Base-by-base conservation (phyloP, 1,140 invertebrate genomes). In the Zaprionus taronus region DNA sequence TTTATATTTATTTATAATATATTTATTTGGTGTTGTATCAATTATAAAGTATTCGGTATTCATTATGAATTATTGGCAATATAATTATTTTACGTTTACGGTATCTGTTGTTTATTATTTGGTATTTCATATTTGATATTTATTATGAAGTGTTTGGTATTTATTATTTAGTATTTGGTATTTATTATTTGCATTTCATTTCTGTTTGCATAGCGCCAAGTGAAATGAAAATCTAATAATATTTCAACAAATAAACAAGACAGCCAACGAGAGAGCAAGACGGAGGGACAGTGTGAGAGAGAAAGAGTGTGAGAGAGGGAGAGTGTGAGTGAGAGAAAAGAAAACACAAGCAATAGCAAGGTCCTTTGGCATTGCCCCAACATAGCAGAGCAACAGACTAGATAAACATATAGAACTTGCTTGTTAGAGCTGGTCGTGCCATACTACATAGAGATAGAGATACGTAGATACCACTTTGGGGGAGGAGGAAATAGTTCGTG, bases 161-260 rank as follows among this genome's bases (percentile, higher is more conserved):
- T 55, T 51, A 22, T 51, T 51, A 5, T 51, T 22, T 28, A 6
- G 2, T 55, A 3, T 28, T 56, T 26, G 26, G 17, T 51, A 44
- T 66, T 66, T 58, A 58, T 34, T 89, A 89, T 83, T 89, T 87
- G 75, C 83, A 86, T 89, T 78, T 81, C 28, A 71, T 72, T 80
- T 75, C 51, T 73, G 56, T 74, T 81, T 74, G 55, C 31, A n/a
- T 61, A 65, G 20, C 20, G 20, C 57, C 47, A 64, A 66, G 68
- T 72, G 62, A 82, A 75, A 66, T 58, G 56, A 64, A 77, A 83
- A 62, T 83, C 77, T 49, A 75, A 74, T 80, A 87, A 79, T 69
- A 85, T 75, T 79, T 69, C 22, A 69, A 77, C 70, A 83, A 79
- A 80, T 72, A 84, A 83, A 74, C 81, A 83, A 68, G 66, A 66